Evolutionary conservation across 2,113 vertebrate species (phyloP).

Genomic region (Gavialis gangeticus): DNA sequence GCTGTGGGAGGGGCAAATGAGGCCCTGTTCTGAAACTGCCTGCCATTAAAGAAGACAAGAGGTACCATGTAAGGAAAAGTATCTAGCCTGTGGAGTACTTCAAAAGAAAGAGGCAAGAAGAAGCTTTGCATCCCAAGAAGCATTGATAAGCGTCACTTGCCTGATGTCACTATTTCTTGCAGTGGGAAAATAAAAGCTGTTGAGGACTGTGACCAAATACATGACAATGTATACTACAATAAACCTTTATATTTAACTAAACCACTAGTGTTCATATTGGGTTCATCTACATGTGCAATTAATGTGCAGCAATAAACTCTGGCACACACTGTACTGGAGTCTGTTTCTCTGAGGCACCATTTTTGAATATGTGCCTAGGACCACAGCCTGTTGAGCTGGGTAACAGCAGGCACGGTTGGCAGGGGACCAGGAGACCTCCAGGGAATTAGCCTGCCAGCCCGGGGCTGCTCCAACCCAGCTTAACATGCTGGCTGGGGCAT

Average conservation of each 20-base stretch:
- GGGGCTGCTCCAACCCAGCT: too few species aligned
- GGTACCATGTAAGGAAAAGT: neutral
- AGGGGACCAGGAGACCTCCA: too few species aligned
- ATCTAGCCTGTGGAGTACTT: neutral
- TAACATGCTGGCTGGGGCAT: too few species aligned
- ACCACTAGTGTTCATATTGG: neutral
- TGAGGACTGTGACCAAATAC: neutral
- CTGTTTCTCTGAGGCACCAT: too few species aligned
- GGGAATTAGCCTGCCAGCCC: too few species aligned
- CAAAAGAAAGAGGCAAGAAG: neutral
- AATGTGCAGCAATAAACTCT: too few species aligned
- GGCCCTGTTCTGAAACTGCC: neutral
- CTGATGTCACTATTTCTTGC: neutral
- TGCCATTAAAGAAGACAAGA: neutral
- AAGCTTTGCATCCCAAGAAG: neutral
- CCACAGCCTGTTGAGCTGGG: too few species aligned
- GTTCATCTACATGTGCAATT: too few species aligned
- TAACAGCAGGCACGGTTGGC: too few species aligned
- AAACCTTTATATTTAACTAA: constrained; percentile 8
- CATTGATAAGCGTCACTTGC: neutral
- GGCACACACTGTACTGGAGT: too few species aligned
- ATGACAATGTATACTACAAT: neutral
- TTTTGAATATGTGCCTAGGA: too few species aligned
- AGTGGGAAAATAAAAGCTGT: neutral
- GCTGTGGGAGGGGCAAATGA: neutral